phyloP scores from a whole-genome alignment of 1,140 invertebrate genomes.

The Maniola jurtina region DNA sequence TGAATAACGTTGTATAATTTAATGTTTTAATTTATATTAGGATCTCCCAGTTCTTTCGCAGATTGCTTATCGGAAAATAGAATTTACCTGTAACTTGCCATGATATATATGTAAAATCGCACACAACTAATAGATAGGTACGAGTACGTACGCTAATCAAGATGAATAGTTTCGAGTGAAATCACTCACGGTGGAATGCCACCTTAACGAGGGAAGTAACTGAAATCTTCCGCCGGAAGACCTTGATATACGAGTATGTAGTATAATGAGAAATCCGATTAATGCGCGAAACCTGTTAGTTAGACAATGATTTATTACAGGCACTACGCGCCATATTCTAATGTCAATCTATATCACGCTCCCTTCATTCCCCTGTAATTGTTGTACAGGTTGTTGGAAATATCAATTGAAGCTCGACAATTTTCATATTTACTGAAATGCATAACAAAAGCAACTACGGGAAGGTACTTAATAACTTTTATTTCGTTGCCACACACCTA shows the following conservation, averaged over 20 bases:
- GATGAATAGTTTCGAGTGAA: too few species aligned
- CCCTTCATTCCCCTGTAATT: neutral
- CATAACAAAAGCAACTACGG: constrained; percentile 1
- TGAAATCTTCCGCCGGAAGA: constrained; percentile 1
- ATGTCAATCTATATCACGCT: constrained; percentile 10
- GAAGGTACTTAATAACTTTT: constrained; percentile 2
- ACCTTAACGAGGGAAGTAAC: neutral
- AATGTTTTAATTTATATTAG: too few species aligned
- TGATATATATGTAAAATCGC: too few species aligned
- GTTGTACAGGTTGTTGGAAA: neutral
- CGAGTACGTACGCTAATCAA: too few species aligned
- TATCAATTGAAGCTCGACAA: constrained; percentile 1
- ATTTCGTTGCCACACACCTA: neutral
- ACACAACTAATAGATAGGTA: too few species aligned
- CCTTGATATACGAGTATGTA: neutral
- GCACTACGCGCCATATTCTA: neutral
- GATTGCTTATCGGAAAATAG: too few species aligned
- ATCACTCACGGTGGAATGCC: too few species aligned
- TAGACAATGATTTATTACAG: constrained; percentile 4
- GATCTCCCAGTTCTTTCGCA: too few species aligned
- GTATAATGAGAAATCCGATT: constrained; percentile 14
- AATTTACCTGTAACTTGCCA: too few species aligned
- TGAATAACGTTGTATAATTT: too few species aligned
- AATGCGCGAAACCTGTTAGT: constrained; percentile 9
- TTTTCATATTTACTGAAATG: neutral